Evolutionary conservation across 2,888 invertebrate genomes (phyloP), one percentile per base, ranked within the genome.

Genomic region (Merodon equestris): DNA sequence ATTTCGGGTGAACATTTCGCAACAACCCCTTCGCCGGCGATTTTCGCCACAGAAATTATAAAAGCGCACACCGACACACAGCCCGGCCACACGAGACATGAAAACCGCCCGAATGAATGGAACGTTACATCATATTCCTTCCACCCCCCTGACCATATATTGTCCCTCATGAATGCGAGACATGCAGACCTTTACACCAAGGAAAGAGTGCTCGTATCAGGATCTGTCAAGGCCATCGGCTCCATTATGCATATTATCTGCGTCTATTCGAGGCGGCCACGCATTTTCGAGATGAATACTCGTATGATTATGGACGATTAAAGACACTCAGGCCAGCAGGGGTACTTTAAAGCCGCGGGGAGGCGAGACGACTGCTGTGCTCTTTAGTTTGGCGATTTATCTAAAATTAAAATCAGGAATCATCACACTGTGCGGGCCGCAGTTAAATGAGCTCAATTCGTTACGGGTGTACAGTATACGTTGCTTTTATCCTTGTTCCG

Each of bases 371-470:
- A 27, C 27, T 2, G 27, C 7, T 27, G 7, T 50, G 13, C 53
- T 66, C 47, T 48, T 68, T 61, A 50, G 57, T 57, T 64, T 44
- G 18, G 3, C 19, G 34, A 38, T 36, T 79, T 79, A 79, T 79
- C 79, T 79, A 57, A 79, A 79, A 79, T 79, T 79, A 79, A 79
- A 79, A 79, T 79, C 79, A 70, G 48, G 68, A 79, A 79, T 79
- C 79, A 79, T 79, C 68, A 79, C 79, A 74, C 79, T 73, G 70
- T 79, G 74, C 57, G 64, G 70, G 68, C 58, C 60, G 64, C 60
- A 54, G 64, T 57, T 63, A 63, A 63, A 73, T 67, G 56, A 47
- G 53, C 42, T 57, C 38, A 58, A 38, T 70, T 70, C 64, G 79
- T 73, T 68, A 70, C 54, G 40, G 51, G 58, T 9, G 13, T 68